phyloP scores from a whole-genome alignment of 2,797 vertebrate species.

The Poeciliopsis infans region DNA sequence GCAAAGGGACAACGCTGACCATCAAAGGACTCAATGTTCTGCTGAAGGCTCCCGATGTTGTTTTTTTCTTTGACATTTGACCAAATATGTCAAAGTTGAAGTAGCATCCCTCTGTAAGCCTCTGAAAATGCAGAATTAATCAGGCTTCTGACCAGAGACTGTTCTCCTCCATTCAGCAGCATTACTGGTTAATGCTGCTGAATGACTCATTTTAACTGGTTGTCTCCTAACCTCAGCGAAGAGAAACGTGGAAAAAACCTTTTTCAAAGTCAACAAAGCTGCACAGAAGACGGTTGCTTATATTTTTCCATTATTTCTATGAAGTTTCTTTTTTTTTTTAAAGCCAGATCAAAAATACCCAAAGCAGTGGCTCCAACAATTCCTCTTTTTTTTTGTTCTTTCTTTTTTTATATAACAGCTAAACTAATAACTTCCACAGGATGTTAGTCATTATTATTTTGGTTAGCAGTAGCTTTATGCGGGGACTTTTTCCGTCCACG shows the following conservation, averaged over 20 bases:
- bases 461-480: conserved; percentile 3
- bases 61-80: too few relatives aligned
- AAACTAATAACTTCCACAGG: conserved; percentile 36
- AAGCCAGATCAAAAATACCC: neutral
- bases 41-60: neutral
- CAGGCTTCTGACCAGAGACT: too few relatives aligned
- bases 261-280: neutral
- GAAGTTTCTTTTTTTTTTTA: neutral
- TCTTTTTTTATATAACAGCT: conserved; percentile 14
- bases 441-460: conserved; percentile 44
- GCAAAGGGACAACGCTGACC: neutral
- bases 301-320: neutral
- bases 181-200: neutral
- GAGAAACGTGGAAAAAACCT: neutral
- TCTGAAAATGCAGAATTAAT: neutral
- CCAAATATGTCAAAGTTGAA: too few relatives aligned
- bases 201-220: neutral
- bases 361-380: neutral
- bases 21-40: neutral
- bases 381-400: conserved; percentile 14
- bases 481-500: conserved; percentile 34
- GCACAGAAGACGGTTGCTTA: neutral
- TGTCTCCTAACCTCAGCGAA: neutral
- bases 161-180: too few relatives aligned
- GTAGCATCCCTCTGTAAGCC: neutral